phyloP scores from a whole-genome alignment of 2,888 invertebrate genomes.

The Oxyteleia sp. region DNA sequence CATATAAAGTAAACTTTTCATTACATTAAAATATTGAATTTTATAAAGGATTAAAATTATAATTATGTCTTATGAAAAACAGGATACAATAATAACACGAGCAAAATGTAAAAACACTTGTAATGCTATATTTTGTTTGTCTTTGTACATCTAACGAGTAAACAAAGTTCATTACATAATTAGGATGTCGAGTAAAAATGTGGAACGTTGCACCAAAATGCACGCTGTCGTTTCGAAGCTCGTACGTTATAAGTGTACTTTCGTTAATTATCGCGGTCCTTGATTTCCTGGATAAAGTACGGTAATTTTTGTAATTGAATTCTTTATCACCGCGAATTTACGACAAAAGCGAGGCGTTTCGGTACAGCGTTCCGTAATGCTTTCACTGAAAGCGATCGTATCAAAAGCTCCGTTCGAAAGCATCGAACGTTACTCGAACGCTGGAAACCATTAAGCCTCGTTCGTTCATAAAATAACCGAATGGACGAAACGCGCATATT shows the following conservation, averaged over 20 bases:
- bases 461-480: conserved; percentile 32
- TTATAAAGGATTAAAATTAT: too few species aligned
- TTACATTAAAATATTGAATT: too few species aligned
- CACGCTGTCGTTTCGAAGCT: not conserved
- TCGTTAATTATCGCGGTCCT: not conserved
- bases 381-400: conserved; percentile 70
- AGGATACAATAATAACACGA: not conserved
- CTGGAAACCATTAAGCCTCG: conserved; percentile 48
- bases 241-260: conserved; percentile 6
- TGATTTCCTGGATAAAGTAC: not conserved
- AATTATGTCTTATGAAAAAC: too few species aligned
- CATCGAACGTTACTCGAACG: conserved; percentile 47
- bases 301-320: conserved; percentile 20
- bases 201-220: conserved; percentile 24
- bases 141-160: conserved; percentile 63
- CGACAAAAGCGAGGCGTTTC: conserved; percentile 31
- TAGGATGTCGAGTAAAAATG: conserved; percentile 43
- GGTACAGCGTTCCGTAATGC: conserved; percentile 45
- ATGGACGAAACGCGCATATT: conserved; percentile 6
- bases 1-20: too few species aligned
- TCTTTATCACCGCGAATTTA: conserved; percentile 6
- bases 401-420: conserved; percentile 51
- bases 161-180: conserved; percentile 56
- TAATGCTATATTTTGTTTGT: conserved; percentile 48
- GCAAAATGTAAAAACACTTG: conserved; percentile 38